phyloP scores from a whole-genome alignment of 2,888 invertebrate species.

The Sesia apiformis region DNA sequence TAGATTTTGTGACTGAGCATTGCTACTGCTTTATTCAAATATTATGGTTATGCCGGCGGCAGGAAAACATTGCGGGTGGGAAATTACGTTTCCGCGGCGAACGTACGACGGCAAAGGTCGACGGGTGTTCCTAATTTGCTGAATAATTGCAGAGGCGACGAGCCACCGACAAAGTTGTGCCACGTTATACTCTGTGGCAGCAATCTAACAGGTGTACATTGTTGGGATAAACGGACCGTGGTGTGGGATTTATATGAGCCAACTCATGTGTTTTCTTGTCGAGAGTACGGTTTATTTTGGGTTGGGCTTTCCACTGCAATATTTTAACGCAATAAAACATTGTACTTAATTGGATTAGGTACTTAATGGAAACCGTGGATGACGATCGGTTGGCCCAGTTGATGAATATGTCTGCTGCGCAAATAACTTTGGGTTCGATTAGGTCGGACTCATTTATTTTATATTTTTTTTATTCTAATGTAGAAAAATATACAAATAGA shows the following conservation, averaged over 20 bases:
- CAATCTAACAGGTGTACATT: not conserved
- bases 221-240: not conserved
- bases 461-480: too few relatives aligned
- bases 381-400: too few relatives aligned
- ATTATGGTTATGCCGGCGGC: constrained; percentile 11
- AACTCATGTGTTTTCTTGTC: not conserved
- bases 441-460: too few relatives aligned
- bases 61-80: constrained; percentile 44
- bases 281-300: too few relatives aligned
- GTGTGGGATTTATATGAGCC: not conserved
- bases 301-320: too few relatives aligned
- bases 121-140: constrained; percentile 41
- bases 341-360: too few relatives aligned
- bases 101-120: constrained; percentile 25
- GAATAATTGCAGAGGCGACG: constrained; percentile 42
- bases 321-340: too few relatives aligned
- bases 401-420: too few relatives aligned
- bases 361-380: too few relatives aligned
- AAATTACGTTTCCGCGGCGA: constrained; percentile 38
- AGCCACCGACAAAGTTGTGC: not conserved
- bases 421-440: too few relatives aligned
- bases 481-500: too few relatives aligned
- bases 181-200: not conserved
- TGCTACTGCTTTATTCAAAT: not conserved
- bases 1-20: too few relatives aligned